These are phyloP conservation scores for Ennomos fuscantarius DNA, from an alignment of 2,888 invertebrate species.

Conservation along the genomic window DNA sequence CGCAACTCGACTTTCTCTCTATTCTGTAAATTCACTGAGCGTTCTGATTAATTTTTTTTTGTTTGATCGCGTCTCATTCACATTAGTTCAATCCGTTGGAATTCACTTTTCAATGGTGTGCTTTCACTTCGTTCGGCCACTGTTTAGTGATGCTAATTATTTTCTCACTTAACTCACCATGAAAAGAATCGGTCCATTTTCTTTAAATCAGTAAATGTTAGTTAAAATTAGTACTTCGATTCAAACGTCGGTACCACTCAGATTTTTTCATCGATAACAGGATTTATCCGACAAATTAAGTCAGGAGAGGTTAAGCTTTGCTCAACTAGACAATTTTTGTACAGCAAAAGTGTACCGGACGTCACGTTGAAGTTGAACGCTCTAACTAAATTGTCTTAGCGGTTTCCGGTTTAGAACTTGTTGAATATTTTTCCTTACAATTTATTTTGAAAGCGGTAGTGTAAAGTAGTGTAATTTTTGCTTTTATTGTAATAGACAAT, in stretches of 20 bases:
- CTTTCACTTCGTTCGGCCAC: conserved; percentile 53
- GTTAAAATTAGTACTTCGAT: conserved; percentile 55
- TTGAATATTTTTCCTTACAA: conserved; percentile 24
- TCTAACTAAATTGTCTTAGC: conserved; percentile 62
- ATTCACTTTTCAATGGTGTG: conserved; percentile 47
- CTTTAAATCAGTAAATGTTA: conserved; percentile 23
- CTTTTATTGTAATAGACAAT: conserved; percentile 14
- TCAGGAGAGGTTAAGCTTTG: conserved; percentile 57
- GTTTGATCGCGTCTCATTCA: conserved; percentile 37
- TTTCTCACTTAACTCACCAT: conserved; percentile 24
- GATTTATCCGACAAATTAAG: conserved; percentile 53
- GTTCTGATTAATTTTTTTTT: conserved; percentile 62
- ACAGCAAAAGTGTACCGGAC: conserved; percentile 62
- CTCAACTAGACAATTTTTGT: conserved; percentile 51
- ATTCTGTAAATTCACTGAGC: conserved; percentile 62
- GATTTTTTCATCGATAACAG: conserved; percentile 62
- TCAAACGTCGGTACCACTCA: conserved; percentile 59
- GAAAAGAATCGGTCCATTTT: conserved; percentile 4
- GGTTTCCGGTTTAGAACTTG: conserved; percentile 51
- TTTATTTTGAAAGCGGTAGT: conserved; percentile 21
- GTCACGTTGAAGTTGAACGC: conserved; percentile 78
- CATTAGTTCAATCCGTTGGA: conserved; percentile 40
- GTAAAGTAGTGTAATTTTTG: conserved; percentile 15
- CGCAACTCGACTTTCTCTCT: conserved; percentile 66
- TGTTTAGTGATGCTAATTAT: conserved; percentile 36